phyloP scores from a whole-genome alignment of 23 tunicate species.

The Halocynthia aurantium region DNA sequence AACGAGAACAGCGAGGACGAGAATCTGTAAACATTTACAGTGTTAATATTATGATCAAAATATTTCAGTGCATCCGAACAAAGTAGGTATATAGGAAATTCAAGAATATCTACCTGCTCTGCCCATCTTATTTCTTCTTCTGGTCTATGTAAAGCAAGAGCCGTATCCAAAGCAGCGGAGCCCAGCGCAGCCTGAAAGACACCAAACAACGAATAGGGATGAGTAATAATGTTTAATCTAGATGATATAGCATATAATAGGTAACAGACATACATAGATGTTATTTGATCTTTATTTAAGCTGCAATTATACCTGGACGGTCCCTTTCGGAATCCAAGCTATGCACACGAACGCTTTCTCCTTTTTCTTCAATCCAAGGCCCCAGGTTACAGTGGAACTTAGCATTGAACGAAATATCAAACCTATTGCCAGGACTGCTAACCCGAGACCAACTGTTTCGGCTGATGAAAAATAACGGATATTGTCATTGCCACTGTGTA shows the following conservation, averaged over 20 bases:
- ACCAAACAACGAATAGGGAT: not conserved
- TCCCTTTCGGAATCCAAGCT: conserved; percentile 78
- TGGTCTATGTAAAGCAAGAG: conserved; percentile 7
- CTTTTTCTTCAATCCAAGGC: conserved; percentile 33
- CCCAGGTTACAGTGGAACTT: conserved; percentile 42
- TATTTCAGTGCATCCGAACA: not conserved
- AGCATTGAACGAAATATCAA: conserved; percentile 30
- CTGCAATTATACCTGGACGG: conserved; percentile 47
- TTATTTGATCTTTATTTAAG: not conserved
- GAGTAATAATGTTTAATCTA: not conserved
- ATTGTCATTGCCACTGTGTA: not conserved
- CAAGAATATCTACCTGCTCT: conserved; percentile 22
- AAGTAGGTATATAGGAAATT: not conserved
- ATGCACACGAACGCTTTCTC: conserved; percentile 60
- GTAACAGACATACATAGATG: not conserved
- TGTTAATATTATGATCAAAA: too few relatives aligned
- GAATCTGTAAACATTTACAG: conserved; percentile 29
- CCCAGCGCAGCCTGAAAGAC: conserved; percentile 68
- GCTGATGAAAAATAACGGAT: conserved; percentile 22
- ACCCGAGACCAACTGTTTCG: conserved; percentile 46
- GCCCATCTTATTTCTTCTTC: conserved; percentile 31
- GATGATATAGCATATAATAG: not conserved
- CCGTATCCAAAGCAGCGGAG: conserved; percentile 57
- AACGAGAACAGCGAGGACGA: conserved; percentile 65
- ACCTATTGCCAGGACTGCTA: conserved; percentile 37